These are phyloP conservation scores for Turritopsis dohrnii DNA, from an alignment of 30 jellyfish, hydroid and myxozoan species.

Conservation along the genomic window DNA sequence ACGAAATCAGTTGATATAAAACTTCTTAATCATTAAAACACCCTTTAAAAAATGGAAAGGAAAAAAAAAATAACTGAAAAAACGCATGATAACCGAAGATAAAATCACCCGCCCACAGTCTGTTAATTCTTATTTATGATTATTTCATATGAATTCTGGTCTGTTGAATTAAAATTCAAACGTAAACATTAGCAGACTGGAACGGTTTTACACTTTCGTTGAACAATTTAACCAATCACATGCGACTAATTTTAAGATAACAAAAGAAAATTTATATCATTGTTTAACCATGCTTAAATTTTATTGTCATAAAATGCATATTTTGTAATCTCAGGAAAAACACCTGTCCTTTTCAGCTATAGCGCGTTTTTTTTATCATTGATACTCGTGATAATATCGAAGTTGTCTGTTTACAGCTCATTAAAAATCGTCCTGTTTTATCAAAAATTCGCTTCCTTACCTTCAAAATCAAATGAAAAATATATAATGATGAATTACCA, in stretches of 20 bases:
- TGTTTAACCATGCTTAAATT: constrained; percentile 33
- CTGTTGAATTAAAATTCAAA: background rate
- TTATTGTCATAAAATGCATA: constrained; percentile 29
- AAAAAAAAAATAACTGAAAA: background rate
- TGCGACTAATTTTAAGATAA: constrained; percentile 11
- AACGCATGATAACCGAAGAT: background rate
- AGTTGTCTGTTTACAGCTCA: constrained; percentile 17
- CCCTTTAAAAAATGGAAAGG: background rate
- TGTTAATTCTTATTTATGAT: background rate
- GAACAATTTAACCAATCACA: constrained; percentile 33
- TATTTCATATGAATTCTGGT: background rate
- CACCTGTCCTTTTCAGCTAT: constrained; percentile 34
- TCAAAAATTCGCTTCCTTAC: background rate
- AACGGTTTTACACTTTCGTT: constrained; percentile 27
- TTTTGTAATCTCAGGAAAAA: constrained; percentile 16
- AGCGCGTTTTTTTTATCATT: constrained; percentile 23
- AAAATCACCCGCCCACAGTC: background rate
- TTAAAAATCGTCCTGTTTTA: background rate
- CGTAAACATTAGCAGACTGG: constrained; percentile 16
- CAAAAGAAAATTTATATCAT: constrained; percentile 20
- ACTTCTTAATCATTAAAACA: background rate
- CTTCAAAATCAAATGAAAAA: background rate
- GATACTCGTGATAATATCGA: constrained; percentile 20
- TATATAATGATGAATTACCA: background rate
- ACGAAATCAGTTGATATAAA: no score